Evolutionary conservation across 2,113 vertebrate genomes (phyloP).

Genomic region (Pelecanus crispus): DNA sequence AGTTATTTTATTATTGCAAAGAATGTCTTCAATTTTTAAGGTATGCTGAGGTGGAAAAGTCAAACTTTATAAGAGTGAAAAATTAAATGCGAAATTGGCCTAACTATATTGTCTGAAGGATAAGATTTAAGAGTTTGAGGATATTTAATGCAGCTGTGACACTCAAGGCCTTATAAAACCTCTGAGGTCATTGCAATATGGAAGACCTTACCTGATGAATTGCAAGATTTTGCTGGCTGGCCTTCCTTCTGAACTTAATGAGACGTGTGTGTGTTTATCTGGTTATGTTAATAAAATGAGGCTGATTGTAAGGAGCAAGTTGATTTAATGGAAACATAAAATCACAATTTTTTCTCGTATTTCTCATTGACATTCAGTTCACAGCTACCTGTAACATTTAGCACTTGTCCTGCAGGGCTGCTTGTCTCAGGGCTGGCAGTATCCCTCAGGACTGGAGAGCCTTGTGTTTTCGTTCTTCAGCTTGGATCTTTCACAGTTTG

Average conservation of each 20-base stretch:
- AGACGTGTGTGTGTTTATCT: neutral
- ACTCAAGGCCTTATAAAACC: neutral
- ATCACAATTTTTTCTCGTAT: fast-evolving
- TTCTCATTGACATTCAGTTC: neutral
- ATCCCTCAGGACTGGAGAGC: neutral
- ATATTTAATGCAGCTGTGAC: neutral
- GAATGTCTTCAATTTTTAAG: slow-evolving; percentile 25
- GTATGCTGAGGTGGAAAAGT: neutral
- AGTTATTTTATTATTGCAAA: slow-evolving; percentile 28
- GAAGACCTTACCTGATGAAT: neutral
- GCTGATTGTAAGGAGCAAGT: neutral
- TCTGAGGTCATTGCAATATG: neutral
- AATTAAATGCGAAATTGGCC: slow-evolving; percentile 1
- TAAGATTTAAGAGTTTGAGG: neutral
- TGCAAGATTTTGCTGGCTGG: neutral
- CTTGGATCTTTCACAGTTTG: neutral
- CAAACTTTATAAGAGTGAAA: neutral
- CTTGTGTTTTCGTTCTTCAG: neutral
- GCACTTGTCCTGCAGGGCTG: neutral
- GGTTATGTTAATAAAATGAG: neutral
- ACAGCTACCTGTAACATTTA: neutral
- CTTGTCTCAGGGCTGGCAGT: neutral
- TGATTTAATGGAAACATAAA: neutral
- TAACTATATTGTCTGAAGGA: neutral
- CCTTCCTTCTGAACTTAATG: neutral